Base-by-base conservation (phyloP, 2,888 invertebrate genomes). In the Dione vanillae region DNA sequence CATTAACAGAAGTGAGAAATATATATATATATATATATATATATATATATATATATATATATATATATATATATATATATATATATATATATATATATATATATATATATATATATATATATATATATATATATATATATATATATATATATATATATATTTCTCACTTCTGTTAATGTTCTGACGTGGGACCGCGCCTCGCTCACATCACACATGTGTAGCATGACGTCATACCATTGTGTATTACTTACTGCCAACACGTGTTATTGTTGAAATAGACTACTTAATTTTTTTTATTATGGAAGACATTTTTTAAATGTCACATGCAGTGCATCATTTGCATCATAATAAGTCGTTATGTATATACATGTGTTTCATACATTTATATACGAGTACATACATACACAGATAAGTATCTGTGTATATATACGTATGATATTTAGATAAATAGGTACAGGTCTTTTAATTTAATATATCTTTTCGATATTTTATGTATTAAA, bases 171-270 rank as follows among this genome's bases (percentile, higher is more conserved):
- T 27, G 62, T 62, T 62, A 49, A 35, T 35, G 19, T 27, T 43
- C 8, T 58, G 69, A 72, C 72, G 66, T n/a, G 66, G 27, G 27
- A 56, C 62, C 69, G 58, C 72, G 69, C 69, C 72, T 54, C 61
- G 59, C 9, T 37, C 69, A 72, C 64, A 69, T 20, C 64, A 67
- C 59, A 74, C 71, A 71, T 71, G 66, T 65, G 56, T 61, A 66
- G 71, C 41, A 65, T 69, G 52, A 58, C 67, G 69, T 69, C 71
- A 74, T 64, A 62, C 7, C 64, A 64, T 56, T 43, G 52, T 70
- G 58, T 56, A 56, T 70, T 45, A 67, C 37, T 51, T 37, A 56
- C 72, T 51, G 69, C 49, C 62, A 54, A 64, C 62, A 61, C 67
- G 43, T 67, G 59, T 67, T 52, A 49, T 61, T 35, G 67, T 67